A percentile compares a stretch with the other conserved stretches of the same genome.
These are phyloP conservation scores for Pandemis heparana DNA, from an alignment of 2,888 invertebrate genomes.

Conservation along the genomic window DNA sequence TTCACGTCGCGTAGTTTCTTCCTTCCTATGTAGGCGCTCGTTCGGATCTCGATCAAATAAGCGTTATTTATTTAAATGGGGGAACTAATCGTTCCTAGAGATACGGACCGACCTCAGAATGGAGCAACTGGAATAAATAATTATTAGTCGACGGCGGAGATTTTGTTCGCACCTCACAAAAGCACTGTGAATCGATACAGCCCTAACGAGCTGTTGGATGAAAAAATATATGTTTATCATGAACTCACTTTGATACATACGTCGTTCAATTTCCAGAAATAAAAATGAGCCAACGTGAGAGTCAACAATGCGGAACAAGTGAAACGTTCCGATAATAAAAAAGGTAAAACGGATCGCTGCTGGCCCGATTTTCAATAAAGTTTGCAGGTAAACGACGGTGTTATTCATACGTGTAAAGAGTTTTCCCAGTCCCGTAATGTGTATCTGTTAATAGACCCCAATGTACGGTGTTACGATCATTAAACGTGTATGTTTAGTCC, in stretches of 20 bases:
- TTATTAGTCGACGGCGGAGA: conserved; percentile 6
- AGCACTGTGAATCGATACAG: conserved; percentile 39
- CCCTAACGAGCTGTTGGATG: conserved; percentile 60
- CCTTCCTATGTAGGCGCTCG: conserved; percentile 46
- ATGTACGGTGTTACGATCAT: neutral
- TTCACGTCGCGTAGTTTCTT: conserved; percentile 53
- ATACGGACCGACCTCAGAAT: conserved; percentile 3
- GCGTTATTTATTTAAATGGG: conserved; percentile 48
- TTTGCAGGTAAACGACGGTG: conserved; percentile 72
- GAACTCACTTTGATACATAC: conserved; percentile 69
- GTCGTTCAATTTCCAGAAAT: conserved; percentile 69
- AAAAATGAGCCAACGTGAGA: conserved; percentile 71
- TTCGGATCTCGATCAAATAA: conserved; percentile 58
- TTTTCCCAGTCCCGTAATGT: conserved; percentile 17
- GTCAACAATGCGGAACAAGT: conserved; percentile 78
- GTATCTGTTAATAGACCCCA: conserved; percentile 1
- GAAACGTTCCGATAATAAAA: conserved; percentile 76
- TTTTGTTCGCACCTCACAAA: conserved; percentile 17
- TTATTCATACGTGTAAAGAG: conserved; percentile 73
- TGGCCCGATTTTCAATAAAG: conserved; percentile 74
- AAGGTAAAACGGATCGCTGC: conserved; percentile 69
- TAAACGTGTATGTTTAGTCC: neutral
- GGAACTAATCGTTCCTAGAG: conserved; percentile 37
- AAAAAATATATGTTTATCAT: conserved; percentile 60
- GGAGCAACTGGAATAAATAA: conserved; percentile 7